Conservation (phyloP, 2,113 vertebrate species). For the Tetrax tetrax region DNA sequence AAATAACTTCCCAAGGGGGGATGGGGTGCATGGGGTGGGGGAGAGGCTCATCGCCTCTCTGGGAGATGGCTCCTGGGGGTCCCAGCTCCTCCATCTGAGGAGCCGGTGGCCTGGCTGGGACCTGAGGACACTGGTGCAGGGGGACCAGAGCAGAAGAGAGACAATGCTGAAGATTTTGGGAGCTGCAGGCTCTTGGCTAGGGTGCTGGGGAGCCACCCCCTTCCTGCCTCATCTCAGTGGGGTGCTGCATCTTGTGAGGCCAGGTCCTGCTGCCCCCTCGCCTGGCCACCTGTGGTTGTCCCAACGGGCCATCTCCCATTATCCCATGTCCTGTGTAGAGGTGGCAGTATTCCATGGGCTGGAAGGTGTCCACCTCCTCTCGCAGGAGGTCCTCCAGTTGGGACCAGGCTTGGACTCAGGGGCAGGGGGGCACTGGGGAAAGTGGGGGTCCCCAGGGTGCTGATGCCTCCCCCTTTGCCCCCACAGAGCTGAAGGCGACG, state of each 20-base stretch:
- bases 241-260: neutral
- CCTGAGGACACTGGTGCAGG: too few species aligned
- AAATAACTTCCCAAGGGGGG: slow-evolving; percentile 58
- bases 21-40: neutral
- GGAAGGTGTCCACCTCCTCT: neutral
- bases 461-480: neutral
- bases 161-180: neutral
- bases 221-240: neutral
- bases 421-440: neutral
- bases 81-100: neutral
- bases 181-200: neutral
- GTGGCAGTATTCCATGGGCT: neutral
- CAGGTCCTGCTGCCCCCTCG: neutral
- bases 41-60: neutral
- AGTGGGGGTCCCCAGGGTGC: accelerated
- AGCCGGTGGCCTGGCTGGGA: neutral
- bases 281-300: neutral
- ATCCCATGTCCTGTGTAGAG: neutral
- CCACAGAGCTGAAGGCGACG: slow-evolving; percentile 89
- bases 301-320: neutral
- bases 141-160: neutral
- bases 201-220: accelerated
- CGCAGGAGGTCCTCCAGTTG: accelerated
- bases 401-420: neutral
- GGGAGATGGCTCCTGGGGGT: neutral